Base-by-base conservation (phyloP, 1,140 invertebrate species). In the Orussus abietinus region DNA sequence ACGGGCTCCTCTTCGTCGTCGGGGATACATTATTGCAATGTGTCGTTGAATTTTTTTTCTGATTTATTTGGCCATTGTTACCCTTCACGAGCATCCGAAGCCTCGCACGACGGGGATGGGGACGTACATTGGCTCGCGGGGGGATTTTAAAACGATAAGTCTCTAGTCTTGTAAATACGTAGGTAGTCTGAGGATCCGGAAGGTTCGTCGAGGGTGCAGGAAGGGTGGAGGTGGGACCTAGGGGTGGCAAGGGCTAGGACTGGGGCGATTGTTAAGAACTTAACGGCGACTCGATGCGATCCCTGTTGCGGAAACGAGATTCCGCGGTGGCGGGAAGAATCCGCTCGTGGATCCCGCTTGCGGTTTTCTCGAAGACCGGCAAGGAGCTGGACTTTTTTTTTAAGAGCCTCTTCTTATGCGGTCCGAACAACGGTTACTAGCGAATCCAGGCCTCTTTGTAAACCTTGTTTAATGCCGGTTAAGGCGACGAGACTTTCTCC, bases 101-200 rank as follows among this genome's bases (percentile, higher is more conserved):
- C 13, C 14, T 10, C 14, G 26, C 6, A 35, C 52, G 41, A 43
- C 43, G 39, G 52, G 32, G 34, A n/a, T n/a, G n/a, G n/a, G n/a
- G n/a, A n/a, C n/a, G n/a, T n/a, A n/a, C n/a, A n/a, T n/a, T n/a
- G n/a, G n/a, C n/a, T n/a, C 39, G 19, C 10, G 6, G 10, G 22
- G 33, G 15, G 22, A 38, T 53, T 51, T 58, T 48, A 49, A 53
- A n/a, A n/a, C n/a, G n/a, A 33, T 47, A 55, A 57, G 47, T 49
- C 21, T 60, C 57, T 60, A 58, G 56, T 60, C 56, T 45, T 56
- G 46, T 60, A 56, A 51, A 60, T 60, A 60, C 38, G 30, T 55
- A 58, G 38, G n/a, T 49, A 53, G 35, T 28, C 29, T 38, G 46
- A 42, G 39, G 11, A 33, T 9, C 25, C 18, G 28, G 36, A 38